Percentiles rank a stretch among this genome's conserved stretches.
Evolutionary conservation across 2,113 vertebrate species (phyloP).

Genomic region (Podilymbus podiceps): DNA sequence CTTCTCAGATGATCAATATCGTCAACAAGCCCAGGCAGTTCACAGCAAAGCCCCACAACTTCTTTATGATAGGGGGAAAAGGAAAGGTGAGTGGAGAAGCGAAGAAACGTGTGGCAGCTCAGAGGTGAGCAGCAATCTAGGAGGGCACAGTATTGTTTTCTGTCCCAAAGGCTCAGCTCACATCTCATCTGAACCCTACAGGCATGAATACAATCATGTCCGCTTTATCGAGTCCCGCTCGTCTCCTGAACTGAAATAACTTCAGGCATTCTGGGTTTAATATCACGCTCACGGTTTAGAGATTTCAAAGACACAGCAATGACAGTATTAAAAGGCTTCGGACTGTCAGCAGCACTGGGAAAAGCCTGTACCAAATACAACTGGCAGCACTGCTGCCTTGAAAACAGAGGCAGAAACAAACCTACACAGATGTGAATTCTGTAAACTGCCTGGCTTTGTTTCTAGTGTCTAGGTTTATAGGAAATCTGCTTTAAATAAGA

Average conservation of each 20-base stretch:
- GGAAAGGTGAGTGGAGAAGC: not conserved
- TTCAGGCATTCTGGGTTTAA: not conserved
- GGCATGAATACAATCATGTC: not conserved
- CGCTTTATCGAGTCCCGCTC: not conserved
- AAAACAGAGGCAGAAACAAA: not conserved
- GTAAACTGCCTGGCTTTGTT: not conserved
- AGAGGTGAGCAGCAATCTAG: not conserved
- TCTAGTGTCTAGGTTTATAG: not conserved
- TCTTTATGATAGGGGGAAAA: not conserved
- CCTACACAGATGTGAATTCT: not conserved
- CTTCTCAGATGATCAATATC: not conserved
- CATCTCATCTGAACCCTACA: not conserved
- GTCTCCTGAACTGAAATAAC: not conserved
- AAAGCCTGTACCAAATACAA: not conserved
- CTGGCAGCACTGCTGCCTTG: not conserved
- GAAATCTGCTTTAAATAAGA: not conserved
- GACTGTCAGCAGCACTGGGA: not conserved
- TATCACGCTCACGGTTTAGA: not conserved
- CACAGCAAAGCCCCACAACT: not conserved
- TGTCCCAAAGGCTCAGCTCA: not conserved
- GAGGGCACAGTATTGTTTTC: not conserved
- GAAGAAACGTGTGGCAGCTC: not conserved
- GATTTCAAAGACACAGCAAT: not conserved
- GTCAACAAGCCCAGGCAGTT: not conserved
- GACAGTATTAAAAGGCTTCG: not conserved